Evolutionary conservation across 2,113 vertebrate genomes (phyloP).

Genomic region (Myotis brandtii): DNA sequence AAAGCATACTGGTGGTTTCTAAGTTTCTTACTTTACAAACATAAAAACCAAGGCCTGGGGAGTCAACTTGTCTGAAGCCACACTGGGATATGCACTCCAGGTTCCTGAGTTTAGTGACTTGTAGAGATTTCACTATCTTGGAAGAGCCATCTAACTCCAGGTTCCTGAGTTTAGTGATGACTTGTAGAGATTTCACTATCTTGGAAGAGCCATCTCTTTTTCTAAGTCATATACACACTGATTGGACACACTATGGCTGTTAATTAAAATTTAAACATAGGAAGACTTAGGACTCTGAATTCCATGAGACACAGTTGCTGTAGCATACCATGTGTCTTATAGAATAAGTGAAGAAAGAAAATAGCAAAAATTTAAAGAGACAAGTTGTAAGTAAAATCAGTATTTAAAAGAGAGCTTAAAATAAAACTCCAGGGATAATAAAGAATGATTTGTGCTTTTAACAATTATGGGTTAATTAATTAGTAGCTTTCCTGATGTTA

Average conservation of each 20-base stretch:
- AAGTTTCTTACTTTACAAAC: slow-evolving; percentile 19
- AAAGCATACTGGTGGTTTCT: not conserved
- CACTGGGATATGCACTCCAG: not conserved
- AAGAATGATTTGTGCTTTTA: slow-evolving; percentile 54
- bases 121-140: not conserved
- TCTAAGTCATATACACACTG: not conserved
- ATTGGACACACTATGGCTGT: not conserved
- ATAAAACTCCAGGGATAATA: slow-evolving; percentile 18
- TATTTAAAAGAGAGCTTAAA: slow-evolving; percentile 48
- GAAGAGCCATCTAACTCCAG: not conserved
- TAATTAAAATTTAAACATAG: slow-evolving; percentile 23
- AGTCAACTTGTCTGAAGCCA: not conserved
- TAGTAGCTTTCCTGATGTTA: slow-evolving; percentile 56
- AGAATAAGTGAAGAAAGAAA: slow-evolving; percentile 39
- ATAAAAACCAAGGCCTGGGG: not conserved
- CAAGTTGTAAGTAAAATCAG: slow-evolving; percentile 48
- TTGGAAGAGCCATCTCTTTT: not conserved
- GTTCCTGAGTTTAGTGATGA: not conserved
- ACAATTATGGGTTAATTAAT: slow-evolving; percentile 46
- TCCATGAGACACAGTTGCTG: not conserved
- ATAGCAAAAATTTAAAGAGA: slow-evolving; percentile 29
- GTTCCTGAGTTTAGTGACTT: not conserved
- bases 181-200: not conserved
- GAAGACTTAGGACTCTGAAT: not conserved
- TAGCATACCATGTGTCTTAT: not conserved